These are phyloP conservation scores for Microplitis manilae DNA, from an alignment of 2,888 invertebrate genomes.

Conservation along the genomic window DNA sequence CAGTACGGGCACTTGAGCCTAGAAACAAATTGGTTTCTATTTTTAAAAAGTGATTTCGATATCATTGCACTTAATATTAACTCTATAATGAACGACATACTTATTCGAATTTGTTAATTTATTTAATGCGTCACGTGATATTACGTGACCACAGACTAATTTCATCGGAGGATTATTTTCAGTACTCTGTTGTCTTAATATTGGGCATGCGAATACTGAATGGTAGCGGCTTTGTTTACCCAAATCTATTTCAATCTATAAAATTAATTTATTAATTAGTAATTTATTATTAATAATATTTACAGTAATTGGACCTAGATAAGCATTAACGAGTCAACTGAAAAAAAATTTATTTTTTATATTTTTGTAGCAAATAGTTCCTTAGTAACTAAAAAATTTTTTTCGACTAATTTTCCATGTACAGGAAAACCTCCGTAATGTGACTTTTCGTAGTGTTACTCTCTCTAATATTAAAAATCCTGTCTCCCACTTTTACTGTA, in stretches of 20 bases:
- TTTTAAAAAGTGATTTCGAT: slow-evolving; percentile 62
- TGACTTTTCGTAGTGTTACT: no score
- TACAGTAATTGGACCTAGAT: no score
- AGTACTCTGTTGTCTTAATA: slow-evolving; percentile 95
- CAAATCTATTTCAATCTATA: slow-evolving; percentile 94
- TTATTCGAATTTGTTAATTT: slow-evolving; percentile 95
- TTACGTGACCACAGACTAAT: slow-evolving; percentile 97
- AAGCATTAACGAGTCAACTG: no score
- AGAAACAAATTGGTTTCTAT: slow-evolving; percentile 71
- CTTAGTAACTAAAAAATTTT: no score
- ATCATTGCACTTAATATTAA: slow-evolving; percentile 52
- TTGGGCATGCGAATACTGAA: slow-evolving; percentile 99
- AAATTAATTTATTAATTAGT: slow-evolving; percentile 12
- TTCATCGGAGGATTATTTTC: slow-evolving; percentile 98
- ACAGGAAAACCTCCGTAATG: no score
- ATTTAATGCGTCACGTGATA: slow-evolving; percentile 95
- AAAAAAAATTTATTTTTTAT: no score
- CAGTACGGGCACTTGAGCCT: slow-evolving; percentile 99
- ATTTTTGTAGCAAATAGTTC: no score
- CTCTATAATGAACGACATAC: slow-evolving; percentile 74
- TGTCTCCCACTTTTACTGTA: no score
- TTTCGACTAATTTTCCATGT: no score
- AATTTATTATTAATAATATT: no score
- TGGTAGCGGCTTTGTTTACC: slow-evolving; percentile 94
- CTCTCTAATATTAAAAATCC: no score